These are phyloP conservation scores for Chaetops frenatus DNA, from an alignment of 2,113 vertebrate species.

Conservation along the genomic window DNA sequence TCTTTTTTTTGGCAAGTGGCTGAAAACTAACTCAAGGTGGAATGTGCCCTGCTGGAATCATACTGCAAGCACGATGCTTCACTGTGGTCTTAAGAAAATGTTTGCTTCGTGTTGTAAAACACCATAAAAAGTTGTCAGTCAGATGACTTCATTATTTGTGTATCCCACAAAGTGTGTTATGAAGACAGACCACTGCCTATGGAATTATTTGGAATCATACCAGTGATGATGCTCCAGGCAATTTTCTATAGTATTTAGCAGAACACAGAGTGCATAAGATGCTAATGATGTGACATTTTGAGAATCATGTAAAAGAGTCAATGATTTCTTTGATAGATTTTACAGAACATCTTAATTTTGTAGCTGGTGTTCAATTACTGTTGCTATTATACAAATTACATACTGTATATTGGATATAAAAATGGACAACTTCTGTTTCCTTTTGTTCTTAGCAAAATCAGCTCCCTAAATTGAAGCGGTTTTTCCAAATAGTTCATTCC, in stretches of 20 bases:
- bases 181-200: background rate
- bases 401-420: too few relatives aligned
- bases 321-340: background rate
- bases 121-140: background rate
- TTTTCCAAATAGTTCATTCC: background rate
- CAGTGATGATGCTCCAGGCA: background rate
- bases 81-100: background rate
- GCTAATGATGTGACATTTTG: background rate
- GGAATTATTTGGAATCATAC: background rate
- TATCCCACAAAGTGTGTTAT: background rate
- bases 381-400: background rate
- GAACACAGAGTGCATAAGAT: background rate
- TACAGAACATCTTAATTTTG: background rate
- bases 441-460: background rate
- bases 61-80: background rate
- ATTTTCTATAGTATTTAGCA: background rate
- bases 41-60: constrained; percentile 7
- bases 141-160: background rate
- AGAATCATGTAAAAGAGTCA: background rate
- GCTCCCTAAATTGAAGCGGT: background rate
- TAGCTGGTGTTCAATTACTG: background rate
- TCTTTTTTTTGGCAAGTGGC: background rate
- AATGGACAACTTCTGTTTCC: background rate
- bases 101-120: background rate
- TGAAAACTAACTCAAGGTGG: constrained; percentile 13